phyloP scores from a whole-genome alignment of 2,797 vertebrate species.

The Sebastes aleutianus region DNA sequence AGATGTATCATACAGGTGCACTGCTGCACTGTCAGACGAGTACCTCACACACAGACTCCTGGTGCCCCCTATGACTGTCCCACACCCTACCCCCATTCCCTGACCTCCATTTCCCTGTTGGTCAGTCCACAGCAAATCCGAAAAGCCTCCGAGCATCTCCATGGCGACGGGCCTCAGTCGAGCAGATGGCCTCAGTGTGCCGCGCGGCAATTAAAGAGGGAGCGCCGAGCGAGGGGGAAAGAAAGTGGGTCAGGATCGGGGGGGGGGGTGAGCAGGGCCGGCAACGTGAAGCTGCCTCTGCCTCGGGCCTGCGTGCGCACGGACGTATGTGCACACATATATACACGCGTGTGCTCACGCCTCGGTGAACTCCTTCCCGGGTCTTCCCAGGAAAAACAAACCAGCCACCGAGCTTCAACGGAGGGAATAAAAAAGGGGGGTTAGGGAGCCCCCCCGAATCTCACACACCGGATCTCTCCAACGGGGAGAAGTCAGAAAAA shows the following conservation, averaged over 20 bases:
- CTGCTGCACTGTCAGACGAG: not conserved
- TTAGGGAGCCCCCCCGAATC: not conserved
- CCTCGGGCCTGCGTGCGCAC: conserved; percentile 40
- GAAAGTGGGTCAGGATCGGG: conserved; percentile 81
- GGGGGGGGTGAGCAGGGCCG: conserved; percentile 42
- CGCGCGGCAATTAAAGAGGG: conserved; percentile 86
- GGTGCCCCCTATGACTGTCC: conserved; percentile 61
- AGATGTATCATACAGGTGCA: conserved; percentile 38
- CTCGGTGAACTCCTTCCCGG: conserved; percentile 45
- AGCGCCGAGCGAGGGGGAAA: conserved; percentile 66
- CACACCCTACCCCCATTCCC: conserved; percentile 64
- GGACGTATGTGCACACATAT: conserved; percentile 30
- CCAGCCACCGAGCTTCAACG: conserved; percentile 41
- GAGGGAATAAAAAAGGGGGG: conserved; percentile 28
- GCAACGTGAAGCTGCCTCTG: conserved; percentile 63
- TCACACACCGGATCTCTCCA: not conserved
- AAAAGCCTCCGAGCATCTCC: conserved; percentile 90
- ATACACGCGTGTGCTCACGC: conserved; percentile 35
- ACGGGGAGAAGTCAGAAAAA: conserved; percentile 35
- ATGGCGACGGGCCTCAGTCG: conserved; percentile 86
- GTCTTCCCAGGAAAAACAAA: conserved; percentile 62
- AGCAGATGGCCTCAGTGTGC: conserved; percentile 94
- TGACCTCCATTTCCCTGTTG: conserved; percentile 80
- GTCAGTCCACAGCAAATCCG: conserved; percentile 85
- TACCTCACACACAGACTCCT: conserved; percentile 25